These are phyloP conservation scores for Liopterus haemorrhoidalis DNA, from an alignment of 2,888 invertebrate species.

Conservation along the genomic window DNA sequence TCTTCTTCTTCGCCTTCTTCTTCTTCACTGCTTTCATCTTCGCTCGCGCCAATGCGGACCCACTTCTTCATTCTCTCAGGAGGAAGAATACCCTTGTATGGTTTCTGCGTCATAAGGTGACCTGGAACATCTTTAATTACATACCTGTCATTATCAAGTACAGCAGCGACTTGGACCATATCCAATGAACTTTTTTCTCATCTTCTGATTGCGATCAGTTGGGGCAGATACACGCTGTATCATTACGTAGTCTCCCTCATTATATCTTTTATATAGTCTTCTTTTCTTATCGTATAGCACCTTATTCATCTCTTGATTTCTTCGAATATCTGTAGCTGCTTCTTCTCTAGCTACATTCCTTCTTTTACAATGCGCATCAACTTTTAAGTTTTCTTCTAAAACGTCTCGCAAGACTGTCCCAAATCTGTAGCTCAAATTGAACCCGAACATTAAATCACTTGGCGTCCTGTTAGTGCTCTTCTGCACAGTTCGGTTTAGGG, in stretches of 20 bases:
- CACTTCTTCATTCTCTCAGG: slow-evolving; percentile 20
- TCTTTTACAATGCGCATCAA: slow-evolving; percentile 4
- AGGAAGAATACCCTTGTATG: slow-evolving; percentile 17
- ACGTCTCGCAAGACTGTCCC: slow-evolving; percentile 10
- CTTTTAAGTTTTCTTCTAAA: slow-evolving; percentile 5
- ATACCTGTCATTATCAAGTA: slow-evolving; percentile 18
- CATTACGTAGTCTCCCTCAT: slow-evolving; percentile 18
- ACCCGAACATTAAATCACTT: slow-evolving; percentile 11
- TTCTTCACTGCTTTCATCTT: slow-evolving; percentile 12
- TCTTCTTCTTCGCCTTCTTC: slow-evolving; percentile 6
- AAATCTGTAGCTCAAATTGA: slow-evolving; percentile 8
- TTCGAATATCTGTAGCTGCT: slow-evolving; percentile 6
- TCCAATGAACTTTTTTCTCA: slow-evolving; percentile 15
- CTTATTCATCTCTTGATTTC: slow-evolving; percentile 11
- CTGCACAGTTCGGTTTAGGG: slow-evolving; percentile 7
- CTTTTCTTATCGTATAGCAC: slow-evolving; percentile 12
- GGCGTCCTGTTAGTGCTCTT: slow-evolving; percentile 10
- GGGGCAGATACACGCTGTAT: slow-evolving; percentile 8
- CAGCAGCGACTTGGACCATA: slow-evolving; percentile 10
- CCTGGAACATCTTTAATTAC: slow-evolving; percentile 19
- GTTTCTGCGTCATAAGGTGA: slow-evolving; percentile 16
- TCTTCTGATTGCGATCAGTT: slow-evolving; percentile 14
- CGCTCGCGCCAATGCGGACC: slow-evolving; percentile 7
- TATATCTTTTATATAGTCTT: slow-evolving; percentile 12
- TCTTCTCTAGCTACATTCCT: slow-evolving; percentile 11